Conservation (phyloP, 2,888 invertebrate species). For the Labia minor region DNA sequence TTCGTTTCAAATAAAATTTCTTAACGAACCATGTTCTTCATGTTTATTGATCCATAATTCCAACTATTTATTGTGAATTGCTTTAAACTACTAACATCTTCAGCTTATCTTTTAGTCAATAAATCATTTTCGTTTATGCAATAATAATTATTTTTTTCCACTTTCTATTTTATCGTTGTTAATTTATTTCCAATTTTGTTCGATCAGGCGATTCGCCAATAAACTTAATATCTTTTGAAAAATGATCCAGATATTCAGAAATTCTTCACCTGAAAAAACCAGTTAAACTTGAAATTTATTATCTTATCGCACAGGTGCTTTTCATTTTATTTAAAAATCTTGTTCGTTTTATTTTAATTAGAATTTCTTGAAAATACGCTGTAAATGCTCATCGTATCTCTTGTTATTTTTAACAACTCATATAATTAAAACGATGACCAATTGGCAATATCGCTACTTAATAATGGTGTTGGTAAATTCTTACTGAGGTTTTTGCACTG, state of each 20-base stretch:
- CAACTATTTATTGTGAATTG: not conserved
- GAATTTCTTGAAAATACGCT: not conserved
- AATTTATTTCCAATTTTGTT: not conserved
- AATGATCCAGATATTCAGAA: constrained; percentile 4
- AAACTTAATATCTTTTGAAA: constrained; percentile 5
- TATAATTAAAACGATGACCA: not conserved
- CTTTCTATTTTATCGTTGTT: not conserved
- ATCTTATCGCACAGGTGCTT: constrained; percentile 13
- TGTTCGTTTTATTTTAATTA: not conserved
- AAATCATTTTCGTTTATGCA: not conserved
- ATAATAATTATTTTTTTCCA: constrained; percentile 2
- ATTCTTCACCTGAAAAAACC: constrained; percentile 7
- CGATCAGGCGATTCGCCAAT: constrained; percentile 8
- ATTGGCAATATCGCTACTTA: not conserved
- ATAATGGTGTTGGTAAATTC: no score
- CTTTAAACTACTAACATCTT: not conserved
- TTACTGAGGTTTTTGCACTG: no score
- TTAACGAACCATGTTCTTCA: not conserved
- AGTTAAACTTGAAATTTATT: constrained; percentile 13
- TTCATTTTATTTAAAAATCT: constrained; percentile 13
- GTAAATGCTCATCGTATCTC: not conserved
- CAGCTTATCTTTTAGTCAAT: not conserved
- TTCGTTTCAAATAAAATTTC: not conserved
- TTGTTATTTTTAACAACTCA: not conserved
- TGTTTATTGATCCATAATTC: not conserved